Evolutionary conservation across 2,797 vertebrate genomes (phyloP), one percentile per base, ranked within the genome.

Genomic region (Antrozous pallidus): DNA sequence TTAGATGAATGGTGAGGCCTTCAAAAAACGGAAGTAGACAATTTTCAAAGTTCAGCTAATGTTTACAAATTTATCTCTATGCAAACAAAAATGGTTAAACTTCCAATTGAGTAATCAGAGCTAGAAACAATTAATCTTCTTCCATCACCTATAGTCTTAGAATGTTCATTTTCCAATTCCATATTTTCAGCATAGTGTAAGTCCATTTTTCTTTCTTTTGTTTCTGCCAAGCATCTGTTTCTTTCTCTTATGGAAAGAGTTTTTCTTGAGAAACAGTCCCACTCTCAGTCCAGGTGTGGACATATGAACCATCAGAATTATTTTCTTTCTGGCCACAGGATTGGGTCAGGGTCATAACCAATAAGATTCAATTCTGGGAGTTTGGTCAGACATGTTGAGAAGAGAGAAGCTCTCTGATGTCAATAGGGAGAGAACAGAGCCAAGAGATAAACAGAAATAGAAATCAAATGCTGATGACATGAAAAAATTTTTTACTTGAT

Each of bases 81-180:
- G 70, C 61, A 85, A 93, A 93, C 20, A 2, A 56, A 42, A 49
- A 31, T 33, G 47, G 22, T 63, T 87, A 31, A 31, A 36, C n/a
- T 69, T 82, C 87, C n/a, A 11, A 17, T 61, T 95, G 38, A 82
- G 61, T 92, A 88, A 90, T 47, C 16, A 67, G 82, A 67, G 26
- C 61, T 93, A 65, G 90, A 91, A 82, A n/a, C 70, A 96, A 94
- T 92, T 95, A 90, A 86, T 42, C 24, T 83, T 87, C 71, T 90
- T 45, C 61, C 1, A 11, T 88, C 28, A 83, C 31, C 83, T 77
- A 6, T 18, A 22, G 56, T 33, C 74, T 89, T 45, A 69, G 63
- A 71, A 65, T 2, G 18, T 63, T 61, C 33, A 8, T 24, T 49
- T 38, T 73, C 73, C 18, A 31, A 6, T n/a, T 40, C 17, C 36